A percentile compares a stretch with the other conserved stretches of the same genome.
Evolutionary conservation across 2,113 vertebrate species (phyloP).

Genomic region (Archilochus colubris): DNA sequence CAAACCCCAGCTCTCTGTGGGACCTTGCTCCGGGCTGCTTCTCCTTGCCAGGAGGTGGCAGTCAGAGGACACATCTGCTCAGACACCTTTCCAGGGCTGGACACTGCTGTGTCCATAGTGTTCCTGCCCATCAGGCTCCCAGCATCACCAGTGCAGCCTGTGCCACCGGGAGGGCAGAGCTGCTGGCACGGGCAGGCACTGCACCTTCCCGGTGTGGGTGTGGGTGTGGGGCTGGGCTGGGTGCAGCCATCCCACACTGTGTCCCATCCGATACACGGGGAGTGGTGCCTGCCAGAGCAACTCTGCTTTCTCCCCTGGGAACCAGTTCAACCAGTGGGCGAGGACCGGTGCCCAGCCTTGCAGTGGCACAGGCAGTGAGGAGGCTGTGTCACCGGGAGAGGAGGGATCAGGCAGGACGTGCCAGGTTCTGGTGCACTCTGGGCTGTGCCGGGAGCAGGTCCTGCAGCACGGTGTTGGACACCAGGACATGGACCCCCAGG

Average conservation of each 20-base stretch:
- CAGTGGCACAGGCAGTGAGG: background rate
- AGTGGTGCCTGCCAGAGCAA: background rate
- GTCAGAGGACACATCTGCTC: accelerated
- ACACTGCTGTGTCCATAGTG: background rate
- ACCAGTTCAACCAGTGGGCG: background rate
- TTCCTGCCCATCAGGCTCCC: background rate
- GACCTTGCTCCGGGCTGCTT: background rate
- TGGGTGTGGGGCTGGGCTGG: background rate
- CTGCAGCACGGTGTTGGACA: accelerated
- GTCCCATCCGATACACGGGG: accelerated
- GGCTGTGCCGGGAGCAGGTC: background rate
- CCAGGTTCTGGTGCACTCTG: background rate
- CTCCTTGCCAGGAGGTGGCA: background rate
- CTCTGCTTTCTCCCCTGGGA: constrained; percentile 23
- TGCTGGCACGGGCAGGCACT: no score
- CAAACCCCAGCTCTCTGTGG: background rate
- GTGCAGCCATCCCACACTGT: accelerated
- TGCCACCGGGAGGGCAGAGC: background rate
- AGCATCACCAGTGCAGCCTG: background rate
- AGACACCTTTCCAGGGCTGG: background rate
- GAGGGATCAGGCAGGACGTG: background rate
- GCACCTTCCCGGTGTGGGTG: background rate
- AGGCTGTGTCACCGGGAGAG: background rate
- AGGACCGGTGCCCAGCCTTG: background rate
- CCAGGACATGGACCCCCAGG: background rate